Evolutionary conservation across 2,888 invertebrate species (phyloP).

Genomic region (Biston betularia): DNA sequence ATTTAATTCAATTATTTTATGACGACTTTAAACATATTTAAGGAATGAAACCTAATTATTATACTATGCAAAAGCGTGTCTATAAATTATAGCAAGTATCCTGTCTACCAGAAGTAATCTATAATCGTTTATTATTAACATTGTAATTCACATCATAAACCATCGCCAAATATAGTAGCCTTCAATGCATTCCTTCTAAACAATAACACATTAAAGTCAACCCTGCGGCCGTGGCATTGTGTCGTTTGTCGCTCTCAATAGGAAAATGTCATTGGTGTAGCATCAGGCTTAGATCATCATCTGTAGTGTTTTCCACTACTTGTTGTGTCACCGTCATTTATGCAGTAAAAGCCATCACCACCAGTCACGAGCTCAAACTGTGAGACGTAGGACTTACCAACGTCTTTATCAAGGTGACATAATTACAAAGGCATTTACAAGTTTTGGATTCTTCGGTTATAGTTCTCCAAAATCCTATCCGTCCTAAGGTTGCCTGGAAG

Average conservation of each 20-base stretch:
- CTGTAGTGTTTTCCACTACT: not conserved
- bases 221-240: conserved; percentile 13
- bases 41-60: not conserved
- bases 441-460: too few species aligned
- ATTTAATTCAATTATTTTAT: too few species aligned
- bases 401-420: too few species aligned
- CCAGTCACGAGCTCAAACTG: too few species aligned
- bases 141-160: conserved; percentile 24
- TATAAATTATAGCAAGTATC: not conserved
- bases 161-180: conserved; percentile 27
- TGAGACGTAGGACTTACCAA: too few species aligned
- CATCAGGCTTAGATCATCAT: not conserved
- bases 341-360: too few species aligned
- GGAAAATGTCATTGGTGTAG: conserved; percentile 11
- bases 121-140: not conserved
- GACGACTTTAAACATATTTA: not conserved
- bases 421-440: too few species aligned
- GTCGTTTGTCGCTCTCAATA: conserved; percentile 4
- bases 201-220: conserved; percentile 36
- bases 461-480: too few species aligned
- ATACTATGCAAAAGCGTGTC: not conserved
- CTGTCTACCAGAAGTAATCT: conserved; percentile 10
- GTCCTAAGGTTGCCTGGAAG: too few species aligned
- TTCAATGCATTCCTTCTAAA: conserved; percentile 36
- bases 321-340: too few species aligned